These are phyloP conservation scores for Lutra lutra DNA, from an alignment of 2,797 vertebrate genomes.

Conservation along the genomic window DNA sequence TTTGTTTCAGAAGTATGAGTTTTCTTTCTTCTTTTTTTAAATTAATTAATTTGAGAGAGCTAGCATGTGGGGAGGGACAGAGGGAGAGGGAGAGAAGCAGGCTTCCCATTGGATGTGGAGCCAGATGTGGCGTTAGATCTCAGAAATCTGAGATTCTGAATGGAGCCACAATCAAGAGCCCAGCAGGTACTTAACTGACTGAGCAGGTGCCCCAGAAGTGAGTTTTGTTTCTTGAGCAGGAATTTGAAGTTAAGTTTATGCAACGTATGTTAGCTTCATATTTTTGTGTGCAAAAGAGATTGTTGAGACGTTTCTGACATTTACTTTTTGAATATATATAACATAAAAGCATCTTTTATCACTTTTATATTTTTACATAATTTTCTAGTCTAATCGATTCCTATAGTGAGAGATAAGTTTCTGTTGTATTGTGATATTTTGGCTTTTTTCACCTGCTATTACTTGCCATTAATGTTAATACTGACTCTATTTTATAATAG, in stretches of 20 bases:
- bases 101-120: background rate
- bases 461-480: background rate
- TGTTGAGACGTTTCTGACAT: background rate
- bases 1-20: background rate
- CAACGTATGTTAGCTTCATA: background rate
- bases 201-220: background rate
- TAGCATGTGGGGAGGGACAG: background rate
- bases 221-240: conserved; percentile 16
- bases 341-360: background rate
- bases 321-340: background rate
- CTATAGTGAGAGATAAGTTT: background rate
- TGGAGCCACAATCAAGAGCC: background rate
- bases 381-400: background rate
- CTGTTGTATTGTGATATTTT: conserved; percentile 12
- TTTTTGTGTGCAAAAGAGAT: background rate
- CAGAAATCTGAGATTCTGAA: background rate
- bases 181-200: background rate
- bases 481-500: background rate
- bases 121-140: background rate
- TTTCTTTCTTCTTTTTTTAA: conserved; percentile 11
- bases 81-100: background rate
- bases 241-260: background rate
- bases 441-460: background rate
- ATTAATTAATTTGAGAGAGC: background rate
- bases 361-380: background rate